phyloP scores from a whole-genome alignment of 2,797 vertebrate species.

The Pelobates cultripes region DNA sequence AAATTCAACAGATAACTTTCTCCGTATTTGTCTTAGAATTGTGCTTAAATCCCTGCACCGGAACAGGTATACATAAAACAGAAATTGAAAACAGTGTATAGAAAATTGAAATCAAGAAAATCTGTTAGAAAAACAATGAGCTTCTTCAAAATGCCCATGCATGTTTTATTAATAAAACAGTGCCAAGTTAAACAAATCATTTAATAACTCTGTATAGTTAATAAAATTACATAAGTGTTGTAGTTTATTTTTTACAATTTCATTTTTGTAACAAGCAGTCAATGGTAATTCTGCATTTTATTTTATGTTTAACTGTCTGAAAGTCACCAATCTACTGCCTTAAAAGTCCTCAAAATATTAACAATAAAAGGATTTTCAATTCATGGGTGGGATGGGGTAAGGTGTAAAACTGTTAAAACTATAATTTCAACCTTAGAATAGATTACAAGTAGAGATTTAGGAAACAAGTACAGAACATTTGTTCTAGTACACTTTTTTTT shows the following conservation, averaged over 20 bases:
- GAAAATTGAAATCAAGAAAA: not conserved
- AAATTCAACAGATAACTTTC: no score
- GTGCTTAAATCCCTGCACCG: no score
- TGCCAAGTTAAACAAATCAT: constrained; percentile 81
- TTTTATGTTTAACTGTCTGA: constrained; percentile 72
- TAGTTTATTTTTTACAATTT: constrained; percentile 68
- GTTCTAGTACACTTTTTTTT: constrained; percentile 88
- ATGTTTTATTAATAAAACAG: constrained; percentile 77
- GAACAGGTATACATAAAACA: no score
- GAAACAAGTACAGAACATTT: constrained; percentile 79
- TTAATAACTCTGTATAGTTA: constrained; percentile 79
- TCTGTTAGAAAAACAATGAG: constrained; percentile 73
- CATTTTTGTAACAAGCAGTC: constrained; percentile 77
- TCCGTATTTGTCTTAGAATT: no score
- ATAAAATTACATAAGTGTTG: constrained; percentile 85
- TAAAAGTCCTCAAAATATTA: constrained; percentile 74
- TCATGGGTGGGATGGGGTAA: constrained; percentile 71
- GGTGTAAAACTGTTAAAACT: constrained; percentile 87
- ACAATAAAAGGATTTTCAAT: constrained; percentile 82
- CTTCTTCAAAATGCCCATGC: constrained; percentile 80
- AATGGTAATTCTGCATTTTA: constrained; percentile 77
- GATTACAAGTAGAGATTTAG: constrained; percentile 95
- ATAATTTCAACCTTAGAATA: constrained; percentile 99
- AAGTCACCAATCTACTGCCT: constrained; percentile 71
- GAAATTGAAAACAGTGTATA: no score